Percentiles rank a stretch among this genome's conserved stretches.
These are phyloP conservation scores for Drosophila meridionalis DNA, from an alignment of 2,888 invertebrate species.

Conservation along the genomic window DNA sequence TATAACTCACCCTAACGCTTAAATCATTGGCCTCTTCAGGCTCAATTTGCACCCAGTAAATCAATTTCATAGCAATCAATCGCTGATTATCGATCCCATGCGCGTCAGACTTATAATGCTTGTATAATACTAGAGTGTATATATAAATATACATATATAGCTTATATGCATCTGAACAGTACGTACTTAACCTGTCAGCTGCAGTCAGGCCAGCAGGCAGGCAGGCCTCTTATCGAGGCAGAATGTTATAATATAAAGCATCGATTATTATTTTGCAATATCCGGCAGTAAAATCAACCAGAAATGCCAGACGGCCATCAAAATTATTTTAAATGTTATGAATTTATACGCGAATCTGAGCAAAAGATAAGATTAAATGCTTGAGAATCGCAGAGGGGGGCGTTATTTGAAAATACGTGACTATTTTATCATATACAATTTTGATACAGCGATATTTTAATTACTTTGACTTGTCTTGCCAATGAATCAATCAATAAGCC, in stretches of 20 bases:
- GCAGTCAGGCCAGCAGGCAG: conserved; percentile 24
- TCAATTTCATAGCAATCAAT: conserved; percentile 43
- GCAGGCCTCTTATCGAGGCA: conserved; percentile 28
- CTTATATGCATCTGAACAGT: conserved; percentile 15
- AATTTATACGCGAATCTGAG: background rate
- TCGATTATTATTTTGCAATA: conserved; percentile 61
- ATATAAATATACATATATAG: background rate
- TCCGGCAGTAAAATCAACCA: conserved; percentile 55
- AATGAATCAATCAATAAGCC: background rate
- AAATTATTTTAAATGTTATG: background rate
- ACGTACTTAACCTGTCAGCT: conserved; percentile 11
- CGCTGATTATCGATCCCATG: conserved; percentile 6
- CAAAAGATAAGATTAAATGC: conserved; percentile 2
- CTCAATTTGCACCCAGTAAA: conserved; percentile 11
- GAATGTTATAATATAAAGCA: conserved; percentile 6
- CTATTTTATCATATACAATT: background rate
- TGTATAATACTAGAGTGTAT: background rate
- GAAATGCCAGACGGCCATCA: conserved; percentile 5
- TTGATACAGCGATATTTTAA: background rate
- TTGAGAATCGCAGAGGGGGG: conserved; percentile 1
- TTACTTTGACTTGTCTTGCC: background rate
- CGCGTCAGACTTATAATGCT: conserved; percentile 2
- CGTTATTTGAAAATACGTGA: background rate
- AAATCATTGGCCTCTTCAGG: background rate
- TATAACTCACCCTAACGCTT: background rate